Evolutionary conservation across 2,113 vertebrate genomes (phyloP), one percentile per base, ranked within the genome.

Genomic region (Dolichotis patagonum): DNA sequence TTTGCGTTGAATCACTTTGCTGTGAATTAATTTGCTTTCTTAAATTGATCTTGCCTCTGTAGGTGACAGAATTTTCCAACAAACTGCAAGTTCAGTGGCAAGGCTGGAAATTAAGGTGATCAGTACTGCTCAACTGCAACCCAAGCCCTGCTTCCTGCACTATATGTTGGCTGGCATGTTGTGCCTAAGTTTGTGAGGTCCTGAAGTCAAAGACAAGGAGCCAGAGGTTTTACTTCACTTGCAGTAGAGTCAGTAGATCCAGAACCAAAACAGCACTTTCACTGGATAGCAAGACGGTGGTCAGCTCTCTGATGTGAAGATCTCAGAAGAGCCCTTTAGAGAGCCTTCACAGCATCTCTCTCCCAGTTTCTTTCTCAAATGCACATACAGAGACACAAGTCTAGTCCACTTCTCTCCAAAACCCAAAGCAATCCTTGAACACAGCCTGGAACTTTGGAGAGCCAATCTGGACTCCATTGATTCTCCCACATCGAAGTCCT

Each of bases 1-100:
- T 89, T 97, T 80, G 30, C 84, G 85, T 93, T 67, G 52, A 84
- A 93, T 96, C 67, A 88, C 58, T 14, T 52, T 7, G 58, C 17
- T 69, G 67, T 69, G 35, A 69, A 69, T 69, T 69, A 69, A 69
- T n/a, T 69, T 69, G 22, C 75, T 89, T 95, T 90, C 77, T 90
- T 84, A 73, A 92, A 84, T 52, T 89, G 30, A 30, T 69, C 83
- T 88, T 95, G 67, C 73, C 84, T 90, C 56, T 49, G 30, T 60
- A 94, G 52, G 81, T 88, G 52, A 88, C 12, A 65, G 85, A 83
- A 85, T 52, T 84, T 95, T 91, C 90, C 60, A 73, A 0, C 9
- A 73, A 30, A 87, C 22, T 65, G 4, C 60, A 85, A 30, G 3
- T 60, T 71, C 38, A 38, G 22, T 19, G 56, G 12, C 63, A 30